Base-by-base conservation (phyloP, 2,113 vertebrate genomes). In the Pseudopodoces humilis region DNA sequence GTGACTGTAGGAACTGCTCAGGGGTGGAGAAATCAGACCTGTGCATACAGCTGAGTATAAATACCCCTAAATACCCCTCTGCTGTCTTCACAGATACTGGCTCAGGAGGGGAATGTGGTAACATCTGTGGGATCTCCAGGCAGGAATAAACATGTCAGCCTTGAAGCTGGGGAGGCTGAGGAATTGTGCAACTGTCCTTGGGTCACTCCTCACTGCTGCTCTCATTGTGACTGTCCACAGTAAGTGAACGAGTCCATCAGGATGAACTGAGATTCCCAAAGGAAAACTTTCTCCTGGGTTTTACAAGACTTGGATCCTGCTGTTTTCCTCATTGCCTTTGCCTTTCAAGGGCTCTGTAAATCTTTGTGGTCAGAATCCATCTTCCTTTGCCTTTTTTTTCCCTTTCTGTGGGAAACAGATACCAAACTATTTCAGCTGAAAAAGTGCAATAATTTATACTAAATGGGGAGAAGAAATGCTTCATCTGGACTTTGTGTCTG, bases 21-120 rank as follows among this genome's bases (percentile, higher is more conserved):
- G 44, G 69, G 60, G 2, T 49, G 65, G 43, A 70, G 55, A 30
- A 33, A 23, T 15, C 49, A 63, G 47, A 39, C 14, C 47, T 47
- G 31, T 53, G 44, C 7, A 1, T 7, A 0, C 1, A 7, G 9
- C 41, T 35, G 49, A 37, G n/a, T 7, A 7, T 11, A n/a, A 63
- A 78, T 1, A 11, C 15, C 46, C 16, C 20, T 7, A 12, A 58
- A 75, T 2, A 1, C 8, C 25, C 15, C 20, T 16, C 8, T 52
- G 28, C 35, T 94, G 1, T 60, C 71, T 44, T 62, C 22, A 37
- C 92, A 96, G 96, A 1, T 31, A 2, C 37, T 68, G 60, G 25
- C 33, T 16, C 39, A 8, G 60, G 15, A 46, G 7, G 69, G 58
- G 23, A 19, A 55, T n/a, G 91, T 52, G 64, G 28, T 94, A 5